Evolutionary conservation across 2,797 vertebrate species (phyloP).

Genomic region (Sylvilagus floridanus): DNA sequence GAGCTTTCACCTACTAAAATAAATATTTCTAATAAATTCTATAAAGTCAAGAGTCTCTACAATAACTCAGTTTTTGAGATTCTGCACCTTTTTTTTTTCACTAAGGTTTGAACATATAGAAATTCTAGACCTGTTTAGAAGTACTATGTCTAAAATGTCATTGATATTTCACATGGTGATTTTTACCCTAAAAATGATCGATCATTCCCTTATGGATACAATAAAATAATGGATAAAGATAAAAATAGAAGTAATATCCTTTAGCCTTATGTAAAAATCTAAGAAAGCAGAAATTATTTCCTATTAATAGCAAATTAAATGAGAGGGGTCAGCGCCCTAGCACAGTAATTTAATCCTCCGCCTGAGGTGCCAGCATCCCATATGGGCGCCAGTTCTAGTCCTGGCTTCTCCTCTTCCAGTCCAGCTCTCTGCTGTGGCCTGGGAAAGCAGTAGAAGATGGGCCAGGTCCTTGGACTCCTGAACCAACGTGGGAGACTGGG

Average conservation of each 20-base stretch:
- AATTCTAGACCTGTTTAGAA: not conserved
- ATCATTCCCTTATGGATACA: not conserved
- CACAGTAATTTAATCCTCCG: too few relatives aligned
- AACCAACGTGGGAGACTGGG: too few relatives aligned
- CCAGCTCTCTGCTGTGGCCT: too few relatives aligned
- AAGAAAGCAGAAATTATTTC: not conserved
- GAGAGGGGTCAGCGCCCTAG: too few relatives aligned
- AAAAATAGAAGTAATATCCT: not conserved
- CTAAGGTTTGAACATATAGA: not conserved
- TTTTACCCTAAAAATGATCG: not conserved
- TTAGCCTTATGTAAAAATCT: not conserved
- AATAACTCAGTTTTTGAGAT: not conserved
- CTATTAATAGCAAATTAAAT: not conserved
- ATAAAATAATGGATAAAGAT: not conserved
- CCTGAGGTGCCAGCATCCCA: too few relatives aligned
- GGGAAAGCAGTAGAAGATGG: too few relatives aligned
- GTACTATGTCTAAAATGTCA: not conserved
- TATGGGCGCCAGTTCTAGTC: too few relatives aligned
- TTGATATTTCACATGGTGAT: not conserved
- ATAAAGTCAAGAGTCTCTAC: not conserved
- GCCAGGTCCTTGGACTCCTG: too few relatives aligned
- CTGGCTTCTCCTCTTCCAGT: too few relatives aligned
- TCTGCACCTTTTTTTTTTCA: not conserved
- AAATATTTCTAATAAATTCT: not conserved
- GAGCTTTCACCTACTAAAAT: not conserved